phyloP scores from a whole-genome alignment of 2,888 invertebrate species.

The Elysia crispata region DNA sequence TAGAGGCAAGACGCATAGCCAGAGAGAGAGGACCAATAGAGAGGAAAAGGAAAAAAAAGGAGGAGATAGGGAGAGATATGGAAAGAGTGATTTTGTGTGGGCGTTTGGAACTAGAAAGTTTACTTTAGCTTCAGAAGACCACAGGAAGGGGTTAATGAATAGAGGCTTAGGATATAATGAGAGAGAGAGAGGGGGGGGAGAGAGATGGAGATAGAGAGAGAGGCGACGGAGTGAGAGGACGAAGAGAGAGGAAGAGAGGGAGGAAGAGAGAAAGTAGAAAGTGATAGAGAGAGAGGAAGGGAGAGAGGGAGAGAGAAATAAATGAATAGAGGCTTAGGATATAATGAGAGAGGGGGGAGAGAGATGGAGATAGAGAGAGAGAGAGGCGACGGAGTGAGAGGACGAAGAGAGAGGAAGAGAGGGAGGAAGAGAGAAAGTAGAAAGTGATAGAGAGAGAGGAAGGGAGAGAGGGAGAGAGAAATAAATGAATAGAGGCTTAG shows the following conservation, averaged over 20 bases:
- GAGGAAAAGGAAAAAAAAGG: no score
- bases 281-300: neutral
- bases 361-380: conserved; percentile 3
- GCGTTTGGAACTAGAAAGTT: no score
- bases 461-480: neutral
- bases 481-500: neutral
- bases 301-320: conserved; percentile 22
- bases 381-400: neutral
- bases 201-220: neutral
- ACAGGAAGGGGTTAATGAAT: no score
- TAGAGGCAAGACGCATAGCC: no score
- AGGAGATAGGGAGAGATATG: no score
- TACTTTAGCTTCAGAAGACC: no score
- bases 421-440: neutral
- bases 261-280: neutral
- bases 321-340: no score
- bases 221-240: neutral
- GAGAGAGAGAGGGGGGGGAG: neutral
- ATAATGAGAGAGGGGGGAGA: no score
- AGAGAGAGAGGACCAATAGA: no score
- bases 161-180: no score
- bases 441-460: neutral
- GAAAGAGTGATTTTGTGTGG: no score
- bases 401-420: neutral
- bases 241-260: neutral